A percentile compares a stretch with the other conserved stretches of the same genome.
These are phyloP conservation scores for Trichacis sp. DNA, from an alignment of 2,888 invertebrate species.

Conservation along the genomic window DNA sequence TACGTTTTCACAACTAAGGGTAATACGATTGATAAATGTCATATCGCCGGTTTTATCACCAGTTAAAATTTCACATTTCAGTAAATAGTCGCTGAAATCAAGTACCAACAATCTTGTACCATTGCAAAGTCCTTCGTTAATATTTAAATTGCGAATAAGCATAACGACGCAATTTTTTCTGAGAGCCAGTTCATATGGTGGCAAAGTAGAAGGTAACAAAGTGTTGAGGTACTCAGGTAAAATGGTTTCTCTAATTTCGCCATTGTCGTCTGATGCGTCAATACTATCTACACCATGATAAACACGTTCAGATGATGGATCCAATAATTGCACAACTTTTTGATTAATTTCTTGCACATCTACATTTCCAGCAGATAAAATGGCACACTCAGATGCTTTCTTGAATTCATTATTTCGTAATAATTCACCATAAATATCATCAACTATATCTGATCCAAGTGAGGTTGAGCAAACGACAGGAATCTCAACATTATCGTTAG, in stretches of 20 bases:
- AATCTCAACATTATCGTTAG: constrained; percentile 25
- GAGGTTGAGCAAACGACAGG: constrained; percentile 17
- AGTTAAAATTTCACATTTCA: too few relatives aligned
- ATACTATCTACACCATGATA: constrained; percentile 35
- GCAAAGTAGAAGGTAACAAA: constrained; percentile 25
- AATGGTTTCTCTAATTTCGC: too few relatives aligned
- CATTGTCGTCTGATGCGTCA: constrained; percentile 19
- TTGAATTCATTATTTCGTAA: constrained; percentile 21
- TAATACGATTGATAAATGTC: too few relatives aligned
- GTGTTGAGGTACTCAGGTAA: constrained; percentile 38
- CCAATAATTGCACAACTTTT: constrained; percentile 10
- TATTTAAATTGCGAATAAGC: too few relatives aligned
- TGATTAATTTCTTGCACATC: constrained; percentile 4
- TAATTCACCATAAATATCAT: constrained; percentile 26
- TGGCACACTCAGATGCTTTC: too few relatives aligned
- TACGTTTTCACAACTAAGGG: too few relatives aligned
- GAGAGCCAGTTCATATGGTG: constrained; percentile 35
- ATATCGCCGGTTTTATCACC: too few relatives aligned
- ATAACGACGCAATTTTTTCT: constrained; percentile 26
- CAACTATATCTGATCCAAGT: constrained; percentile 22
- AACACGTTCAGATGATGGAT: constrained; percentile 17
- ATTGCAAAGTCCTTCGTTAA: constrained; percentile 40
- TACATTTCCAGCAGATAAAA: too few relatives aligned
- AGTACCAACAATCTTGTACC: constrained; percentile 22
- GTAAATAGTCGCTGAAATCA: too few relatives aligned